Percentiles rank a stretch among this genome's conserved stretches.
phyloP scores from a whole-genome alignment of 2,888 invertebrate species.

The Heliothis peltigera region DNA sequence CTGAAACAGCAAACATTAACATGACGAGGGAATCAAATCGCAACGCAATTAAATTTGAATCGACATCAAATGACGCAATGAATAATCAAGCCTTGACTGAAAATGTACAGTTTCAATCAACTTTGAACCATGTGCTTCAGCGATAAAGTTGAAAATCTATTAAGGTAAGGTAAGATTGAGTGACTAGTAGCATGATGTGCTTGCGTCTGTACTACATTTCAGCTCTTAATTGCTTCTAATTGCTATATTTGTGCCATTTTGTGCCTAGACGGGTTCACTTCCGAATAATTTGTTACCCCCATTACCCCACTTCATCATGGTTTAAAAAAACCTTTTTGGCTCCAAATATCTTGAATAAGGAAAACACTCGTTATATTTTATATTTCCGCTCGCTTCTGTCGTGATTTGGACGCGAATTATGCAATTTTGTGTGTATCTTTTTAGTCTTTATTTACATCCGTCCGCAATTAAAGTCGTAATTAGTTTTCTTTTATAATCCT shows the following conservation, averaged over 20 bases:
- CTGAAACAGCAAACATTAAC: not conserved
- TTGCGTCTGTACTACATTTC: constrained; percentile 36
- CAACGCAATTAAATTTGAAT: constrained; percentile 23
- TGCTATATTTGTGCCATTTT: constrained; percentile 59
- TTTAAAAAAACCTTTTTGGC: constrained; percentile 20
- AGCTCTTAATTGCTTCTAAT: constrained; percentile 58
- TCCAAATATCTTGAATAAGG: constrained; percentile 19
- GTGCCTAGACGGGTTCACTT: constrained; percentile 35
- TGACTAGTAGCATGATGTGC: too few relatives aligned
- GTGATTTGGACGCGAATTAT: not conserved
- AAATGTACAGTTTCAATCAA: too few relatives aligned
- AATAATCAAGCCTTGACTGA: constrained; percentile 40
- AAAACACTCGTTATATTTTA: constrained; percentile 36
- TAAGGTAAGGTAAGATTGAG: too few relatives aligned
- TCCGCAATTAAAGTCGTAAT: too few relatives aligned
- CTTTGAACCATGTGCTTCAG: too few relatives aligned
- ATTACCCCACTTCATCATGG: constrained; percentile 27
- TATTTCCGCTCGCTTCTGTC: constrained; percentile 14
- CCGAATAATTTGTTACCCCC: constrained; percentile 49
- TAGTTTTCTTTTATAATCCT: too few relatives aligned
- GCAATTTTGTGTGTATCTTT: not conserved
- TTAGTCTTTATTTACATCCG: not conserved
- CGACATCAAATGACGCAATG: constrained; percentile 38
- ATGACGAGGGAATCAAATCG: constrained; percentile 21
- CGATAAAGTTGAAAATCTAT: too few relatives aligned